phyloP scores from a whole-genome alignment of 2,113 vertebrate genomes.

The Podocnemis expansa region DNA sequence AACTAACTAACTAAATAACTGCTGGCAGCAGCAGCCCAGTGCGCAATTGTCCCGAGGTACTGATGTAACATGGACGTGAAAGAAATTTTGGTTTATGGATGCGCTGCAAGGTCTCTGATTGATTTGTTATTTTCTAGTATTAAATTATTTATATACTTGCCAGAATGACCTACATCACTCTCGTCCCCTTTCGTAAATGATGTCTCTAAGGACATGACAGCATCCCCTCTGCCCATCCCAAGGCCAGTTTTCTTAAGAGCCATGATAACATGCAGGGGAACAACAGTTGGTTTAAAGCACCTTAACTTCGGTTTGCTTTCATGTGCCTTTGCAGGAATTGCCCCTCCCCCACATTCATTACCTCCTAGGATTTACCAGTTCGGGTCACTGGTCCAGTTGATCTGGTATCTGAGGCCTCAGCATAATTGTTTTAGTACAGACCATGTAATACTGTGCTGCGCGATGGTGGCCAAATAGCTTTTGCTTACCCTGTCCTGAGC shows the following conservation, averaged over 20 bases:
- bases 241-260: not conserved
- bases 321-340: not conserved
- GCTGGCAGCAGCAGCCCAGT: not conserved
- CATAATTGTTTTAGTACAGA: not conserved
- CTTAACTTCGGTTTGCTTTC: not conserved
- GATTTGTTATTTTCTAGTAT: not conserved
- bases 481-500: too few species aligned
- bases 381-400: not conserved
- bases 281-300: not conserved
- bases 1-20: too few species aligned
- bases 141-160: not conserved
- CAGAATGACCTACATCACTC: not conserved
- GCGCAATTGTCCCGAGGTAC: not conserved
- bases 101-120: not conserved
- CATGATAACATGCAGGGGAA: not conserved
- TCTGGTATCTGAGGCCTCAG: rapidly evolving
- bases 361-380: not conserved
- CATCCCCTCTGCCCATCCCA: not conserved
- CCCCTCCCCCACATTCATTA: not conserved
- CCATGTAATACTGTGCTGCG: too few species aligned
- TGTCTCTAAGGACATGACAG: not conserved
- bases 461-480: too few species aligned
- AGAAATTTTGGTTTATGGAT: not conserved
- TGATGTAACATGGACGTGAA: not conserved
- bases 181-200: not conserved